Evolutionary conservation across 2,888 invertebrate species (phyloP).

Genomic region (Eupeodes luniger): DNA sequence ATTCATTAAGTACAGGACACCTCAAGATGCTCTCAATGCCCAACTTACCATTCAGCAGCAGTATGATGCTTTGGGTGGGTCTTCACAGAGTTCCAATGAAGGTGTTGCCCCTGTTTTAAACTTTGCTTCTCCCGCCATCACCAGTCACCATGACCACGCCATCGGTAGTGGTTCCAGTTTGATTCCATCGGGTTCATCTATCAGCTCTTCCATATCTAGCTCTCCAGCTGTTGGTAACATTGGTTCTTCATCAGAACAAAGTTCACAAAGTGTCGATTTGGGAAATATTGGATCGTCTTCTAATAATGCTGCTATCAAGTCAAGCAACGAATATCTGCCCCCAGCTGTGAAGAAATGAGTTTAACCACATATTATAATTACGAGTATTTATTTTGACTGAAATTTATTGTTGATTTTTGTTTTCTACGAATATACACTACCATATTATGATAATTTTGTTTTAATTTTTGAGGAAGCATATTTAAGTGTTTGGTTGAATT

Average conservation of each 20-base stretch:
- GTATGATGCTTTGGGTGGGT: slow-evolving; percentile 80
- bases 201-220: background rate
- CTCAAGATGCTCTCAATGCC: slow-evolving; percentile 81
- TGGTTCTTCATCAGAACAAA: slow-evolving; percentile 22
- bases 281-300: background rate
- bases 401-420: slow-evolving; percentile 4
- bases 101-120: slow-evolving; percentile 79
- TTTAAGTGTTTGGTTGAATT: too few relatives aligned
- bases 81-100: slow-evolving; percentile 79
- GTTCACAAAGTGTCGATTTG: background rate
- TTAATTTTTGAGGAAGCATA: background rate
- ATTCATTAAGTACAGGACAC: slow-evolving; percentile 84
- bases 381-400: background rate
- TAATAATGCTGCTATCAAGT: background rate
- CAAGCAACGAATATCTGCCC: background rate
- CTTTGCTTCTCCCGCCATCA: slow-evolving; percentile 21
- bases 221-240: background rate
- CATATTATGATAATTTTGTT: background rate
- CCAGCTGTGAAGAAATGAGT: slow-evolving; percentile 27
- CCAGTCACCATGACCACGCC: background rate
- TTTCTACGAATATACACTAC: slow-evolving; percentile 4
- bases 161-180: background rate
- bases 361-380: background rate
- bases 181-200: background rate
- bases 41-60: slow-evolving; percentile 80